Percentiles rank a stretch among this genome's conserved stretches.
These are phyloP conservation scores for Elephas maximus DNA, from an alignment of 2,113 vertebrate species.

Conservation along the genomic window DNA sequence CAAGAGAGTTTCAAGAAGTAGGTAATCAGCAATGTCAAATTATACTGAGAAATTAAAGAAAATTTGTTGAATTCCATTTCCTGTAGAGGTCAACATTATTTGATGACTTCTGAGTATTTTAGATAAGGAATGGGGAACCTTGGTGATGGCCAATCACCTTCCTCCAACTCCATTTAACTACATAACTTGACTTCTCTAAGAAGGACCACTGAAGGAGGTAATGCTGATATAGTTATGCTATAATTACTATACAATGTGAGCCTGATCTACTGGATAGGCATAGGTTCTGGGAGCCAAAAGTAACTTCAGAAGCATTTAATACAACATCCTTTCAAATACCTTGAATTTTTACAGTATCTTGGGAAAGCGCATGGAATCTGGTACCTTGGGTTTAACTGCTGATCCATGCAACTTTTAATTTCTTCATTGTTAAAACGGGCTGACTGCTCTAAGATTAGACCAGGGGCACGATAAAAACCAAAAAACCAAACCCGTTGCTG, in stretches of 20 bases:
- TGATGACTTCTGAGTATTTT: too few species aligned
- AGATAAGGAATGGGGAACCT: too few species aligned
- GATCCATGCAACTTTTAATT: background rate
- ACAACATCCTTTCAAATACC: background rate
- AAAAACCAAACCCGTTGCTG: too few species aligned
- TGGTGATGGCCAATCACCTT: too few species aligned
- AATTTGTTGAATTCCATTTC: too few species aligned
- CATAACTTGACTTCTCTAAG: background rate
- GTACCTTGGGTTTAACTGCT: background rate
- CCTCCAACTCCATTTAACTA: background rate
- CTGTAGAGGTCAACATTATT: too few species aligned
- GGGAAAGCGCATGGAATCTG: background rate
- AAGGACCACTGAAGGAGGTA: background rate
- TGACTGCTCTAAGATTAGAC: background rate
- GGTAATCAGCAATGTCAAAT: too few species aligned
- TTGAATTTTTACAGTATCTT: background rate
- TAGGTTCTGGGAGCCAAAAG: background rate
- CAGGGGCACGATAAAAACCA: background rate
- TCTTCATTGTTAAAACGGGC: conserved; percentile 12
- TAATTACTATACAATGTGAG: background rate
- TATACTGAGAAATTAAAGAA: too few species aligned
- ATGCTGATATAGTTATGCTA: background rate
- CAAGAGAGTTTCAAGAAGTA: too few species aligned
- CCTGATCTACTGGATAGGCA: background rate
- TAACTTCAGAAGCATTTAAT: background rate